Percentiles rank a stretch among this genome's conserved stretches.
Evolutionary conservation across 2,797 vertebrate genomes (phyloP).

Genomic region (Gymnoscopelus microlampas): DNA sequence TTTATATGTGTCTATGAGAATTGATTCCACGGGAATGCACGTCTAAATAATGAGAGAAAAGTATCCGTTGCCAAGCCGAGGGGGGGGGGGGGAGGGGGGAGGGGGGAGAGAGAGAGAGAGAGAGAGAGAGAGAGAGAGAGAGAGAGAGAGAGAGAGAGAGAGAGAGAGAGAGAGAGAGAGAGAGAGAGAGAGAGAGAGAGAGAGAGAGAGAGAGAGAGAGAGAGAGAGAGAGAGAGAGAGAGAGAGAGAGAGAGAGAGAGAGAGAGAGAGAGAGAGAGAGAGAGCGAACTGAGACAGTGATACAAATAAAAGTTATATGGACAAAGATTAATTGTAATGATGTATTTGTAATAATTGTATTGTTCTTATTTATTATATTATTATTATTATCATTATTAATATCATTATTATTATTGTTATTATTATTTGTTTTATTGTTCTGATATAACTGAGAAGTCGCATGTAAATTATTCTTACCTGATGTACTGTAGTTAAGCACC

Average conservation of each 20-base stretch:
- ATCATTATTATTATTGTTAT: too few relatives aligned
- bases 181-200: constrained; percentile 29
- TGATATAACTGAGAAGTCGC: background rate
- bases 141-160: constrained; percentile 19
- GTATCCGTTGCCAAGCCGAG: constrained; percentile 68
- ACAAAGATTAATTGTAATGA: background rate
- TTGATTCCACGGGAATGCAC: constrained; percentile 82
- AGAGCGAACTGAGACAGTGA: background rate
- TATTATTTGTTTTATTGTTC: background rate
- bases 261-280: constrained; percentile 65
- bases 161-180: constrained; percentile 41
- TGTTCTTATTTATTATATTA: constrained; percentile 7
- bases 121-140: constrained; percentile 40
- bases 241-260: constrained; percentile 36
- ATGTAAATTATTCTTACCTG: too few relatives aligned
- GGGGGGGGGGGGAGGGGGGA: constrained; percentile 50
- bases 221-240: constrained; percentile 32
- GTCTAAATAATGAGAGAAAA: constrained; percentile 85
- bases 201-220: constrained; percentile 65
- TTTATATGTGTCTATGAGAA: constrained; percentile 88
- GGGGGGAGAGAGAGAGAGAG: constrained; percentile 43
- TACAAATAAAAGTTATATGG: too few relatives aligned
- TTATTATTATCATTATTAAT: background rate
- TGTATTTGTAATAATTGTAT: constrained; percentile 13
- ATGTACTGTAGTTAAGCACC: too few relatives aligned